These are phyloP conservation scores for Nibea albiflora DNA, from an alignment of 2,113 vertebrate species.

Conservation along the genomic window DNA sequence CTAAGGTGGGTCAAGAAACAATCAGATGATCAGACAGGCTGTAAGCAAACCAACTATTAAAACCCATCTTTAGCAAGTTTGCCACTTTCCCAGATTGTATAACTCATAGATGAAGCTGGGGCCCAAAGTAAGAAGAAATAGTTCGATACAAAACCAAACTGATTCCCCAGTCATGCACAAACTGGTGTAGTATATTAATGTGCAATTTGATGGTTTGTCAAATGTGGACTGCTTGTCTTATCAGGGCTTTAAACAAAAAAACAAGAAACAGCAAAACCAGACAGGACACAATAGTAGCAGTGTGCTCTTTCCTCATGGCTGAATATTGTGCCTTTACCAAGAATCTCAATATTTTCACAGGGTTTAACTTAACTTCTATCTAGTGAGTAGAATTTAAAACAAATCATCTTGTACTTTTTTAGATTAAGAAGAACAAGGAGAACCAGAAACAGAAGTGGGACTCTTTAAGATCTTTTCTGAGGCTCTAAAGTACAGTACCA, in stretches of 20 bases:
- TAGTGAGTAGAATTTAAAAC: slow-evolving; percentile 57
- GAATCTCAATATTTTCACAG: slow-evolving; percentile 72
- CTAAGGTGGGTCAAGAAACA: neutral
- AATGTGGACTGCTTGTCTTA: slow-evolving; percentile 41
- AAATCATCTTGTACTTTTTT: slow-evolving; percentile 62
- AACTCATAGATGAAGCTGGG: neutral
- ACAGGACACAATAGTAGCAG: slow-evolving; percentile 56
- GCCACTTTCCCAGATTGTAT: neutral
- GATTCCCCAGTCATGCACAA: neutral
- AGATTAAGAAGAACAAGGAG: slow-evolving; percentile 39
- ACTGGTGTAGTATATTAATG: neutral
- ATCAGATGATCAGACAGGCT: neutral
- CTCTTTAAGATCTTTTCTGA: slow-evolving; percentile 34
- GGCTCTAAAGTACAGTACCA: slow-evolving; percentile 27
- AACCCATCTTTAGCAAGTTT: neutral
- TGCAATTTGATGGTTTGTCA: neutral
- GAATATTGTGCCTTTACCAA: slow-evolving; percentile 75
- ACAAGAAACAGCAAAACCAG: slow-evolving; percentile 18
- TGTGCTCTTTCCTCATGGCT: slow-evolving; percentile 65
- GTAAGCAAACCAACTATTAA: neutral
- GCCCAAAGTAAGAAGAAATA: neutral
- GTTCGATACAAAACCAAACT: neutral
- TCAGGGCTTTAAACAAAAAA: slow-evolving; percentile 50
- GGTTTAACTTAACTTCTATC: slow-evolving; percentile 59
- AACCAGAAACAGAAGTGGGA: slow-evolving; percentile 37